Percentiles rank a stretch among this genome's conserved stretches.
Conservation (phyloP, 2,113 vertebrate species). For the Tachycineta bicolor region DNA sequence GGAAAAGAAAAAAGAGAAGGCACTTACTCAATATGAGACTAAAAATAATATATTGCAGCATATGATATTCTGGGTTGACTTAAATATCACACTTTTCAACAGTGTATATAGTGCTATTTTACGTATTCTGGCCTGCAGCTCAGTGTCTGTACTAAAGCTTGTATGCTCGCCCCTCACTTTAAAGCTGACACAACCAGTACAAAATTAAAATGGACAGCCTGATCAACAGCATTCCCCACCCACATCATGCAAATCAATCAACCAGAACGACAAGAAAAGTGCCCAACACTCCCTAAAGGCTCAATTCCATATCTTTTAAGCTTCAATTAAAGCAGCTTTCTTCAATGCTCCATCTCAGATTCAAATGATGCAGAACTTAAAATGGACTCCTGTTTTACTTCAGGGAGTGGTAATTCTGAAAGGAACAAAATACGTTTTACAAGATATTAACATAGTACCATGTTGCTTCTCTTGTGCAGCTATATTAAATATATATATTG, state of each 20-base stretch:
- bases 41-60: background rate
- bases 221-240: slow-evolving; percentile 58
- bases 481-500: background rate
- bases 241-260: slow-evolving; percentile 62
- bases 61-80: background rate
- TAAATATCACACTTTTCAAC: background rate
- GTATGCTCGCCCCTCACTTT: background rate
- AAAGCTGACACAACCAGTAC: slow-evolving; percentile 26
- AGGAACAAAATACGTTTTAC: background rate
- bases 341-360: slow-evolving; percentile 36
- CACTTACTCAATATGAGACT: background rate
- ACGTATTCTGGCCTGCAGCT: background rate
- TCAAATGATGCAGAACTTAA: slow-evolving; percentile 40
- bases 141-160: background rate
- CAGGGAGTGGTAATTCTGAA: slow-evolving; percentile 30
- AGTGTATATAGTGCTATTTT: background rate
- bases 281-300: slow-evolving; percentile 43
- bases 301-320: slow-evolving; percentile 35
- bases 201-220: slow-evolving; percentile 54
- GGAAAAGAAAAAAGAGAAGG: background rate
- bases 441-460: background rate
- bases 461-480: background rate
- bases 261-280: slow-evolving; percentile 63
- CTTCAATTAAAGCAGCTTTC: slow-evolving; percentile 35
- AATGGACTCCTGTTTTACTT: slow-evolving; percentile 28